These are phyloP conservation scores for Exaiptasia diaphana DNA, from an alignment of 64 coral and sea anemone species.

Conservation along the genomic window DNA sequence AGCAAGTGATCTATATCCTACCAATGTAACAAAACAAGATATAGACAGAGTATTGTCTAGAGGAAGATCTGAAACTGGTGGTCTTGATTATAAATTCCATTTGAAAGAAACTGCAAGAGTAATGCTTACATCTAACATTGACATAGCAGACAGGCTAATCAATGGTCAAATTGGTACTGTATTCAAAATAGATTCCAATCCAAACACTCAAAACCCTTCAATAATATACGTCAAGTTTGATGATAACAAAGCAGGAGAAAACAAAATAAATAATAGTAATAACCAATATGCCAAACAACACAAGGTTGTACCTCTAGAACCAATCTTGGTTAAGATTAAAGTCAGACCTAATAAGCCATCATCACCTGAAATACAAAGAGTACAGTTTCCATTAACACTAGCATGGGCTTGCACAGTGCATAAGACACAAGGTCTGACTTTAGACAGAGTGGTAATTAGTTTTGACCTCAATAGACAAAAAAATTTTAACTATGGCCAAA, in stretches of 20 bases:
- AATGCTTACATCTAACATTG: conserved; percentile 46
- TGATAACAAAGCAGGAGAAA: background rate
- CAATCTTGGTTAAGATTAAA: conserved; percentile 15
- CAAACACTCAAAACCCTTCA: background rate
- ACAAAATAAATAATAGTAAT: background rate
- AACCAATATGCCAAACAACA: conserved; percentile 20
- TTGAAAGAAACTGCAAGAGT: conserved; percentile 57
- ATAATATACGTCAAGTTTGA: conserved; percentile 19
- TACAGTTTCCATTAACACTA: background rate
- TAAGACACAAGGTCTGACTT: conserved; percentile 33
- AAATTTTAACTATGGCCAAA: conserved; percentile 26
- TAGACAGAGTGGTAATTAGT: background rate
- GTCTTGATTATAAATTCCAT: conserved; percentile 24
- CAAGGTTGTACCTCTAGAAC: background rate
- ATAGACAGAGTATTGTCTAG: conserved; percentile 44
- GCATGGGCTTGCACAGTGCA: conserved; percentile 1
- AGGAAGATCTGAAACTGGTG: conserved; percentile 45
- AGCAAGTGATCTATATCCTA: conserved; percentile 44
- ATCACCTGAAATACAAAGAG: conserved; percentile 33
- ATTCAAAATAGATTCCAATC: conserved; percentile 32
- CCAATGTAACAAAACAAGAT: conserved; percentile 21
- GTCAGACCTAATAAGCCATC: background rate
- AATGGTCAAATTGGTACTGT: conserved; percentile 56
- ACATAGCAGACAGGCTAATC: conserved; percentile 43
- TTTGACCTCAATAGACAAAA: conserved; percentile 6